Percentiles rank a stretch among this genome's conserved stretches.
phyloP scores from a whole-genome alignment of 2,113 vertebrate genomes.

The Chaenogobius annularis region DNA sequence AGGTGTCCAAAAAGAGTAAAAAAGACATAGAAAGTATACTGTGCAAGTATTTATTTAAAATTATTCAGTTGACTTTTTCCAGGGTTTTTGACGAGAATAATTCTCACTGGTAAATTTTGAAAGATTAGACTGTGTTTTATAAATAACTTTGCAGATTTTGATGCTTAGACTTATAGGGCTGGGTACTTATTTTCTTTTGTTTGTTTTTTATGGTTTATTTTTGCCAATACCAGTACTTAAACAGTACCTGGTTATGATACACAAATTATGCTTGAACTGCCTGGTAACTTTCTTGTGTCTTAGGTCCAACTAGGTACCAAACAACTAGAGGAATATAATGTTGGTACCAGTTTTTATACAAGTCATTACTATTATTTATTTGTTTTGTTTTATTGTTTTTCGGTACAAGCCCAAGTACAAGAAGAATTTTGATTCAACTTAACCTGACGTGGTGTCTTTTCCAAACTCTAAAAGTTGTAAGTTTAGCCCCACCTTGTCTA shows the following conservation, averaged over 20 bases:
- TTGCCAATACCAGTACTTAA: too few species aligned
- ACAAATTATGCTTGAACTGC: too few species aligned
- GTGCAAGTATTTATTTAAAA: neutral
- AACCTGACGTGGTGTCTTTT: neutral
- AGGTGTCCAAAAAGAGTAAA: slow-evolving; percentile 49
- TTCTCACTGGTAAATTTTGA: neutral
- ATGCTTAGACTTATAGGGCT: neutral
- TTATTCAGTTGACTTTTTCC: too few species aligned
- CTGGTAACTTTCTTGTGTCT: too few species aligned
- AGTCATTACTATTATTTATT: too few species aligned
- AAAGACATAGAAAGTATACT: slow-evolving; percentile 15
- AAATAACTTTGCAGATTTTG: neutral
- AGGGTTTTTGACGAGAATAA: neutral
- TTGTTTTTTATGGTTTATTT: too few species aligned
- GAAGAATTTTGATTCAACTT: neutral
- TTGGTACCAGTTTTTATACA: too few species aligned
- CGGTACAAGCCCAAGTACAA: neutral
- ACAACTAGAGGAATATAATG: neutral
- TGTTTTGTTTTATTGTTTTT: neutral
- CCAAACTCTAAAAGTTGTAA: slow-evolving; percentile 12
- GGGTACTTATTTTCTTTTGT: too few species aligned
- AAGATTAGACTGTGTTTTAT: neutral
- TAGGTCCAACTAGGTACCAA: neutral
- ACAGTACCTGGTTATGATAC: too few species aligned
- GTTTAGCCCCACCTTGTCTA: slow-evolving; percentile 5